Evolutionary conservation across 2,888 invertebrate species (phyloP).

Genomic region (Osedax fenrisi): DNA sequence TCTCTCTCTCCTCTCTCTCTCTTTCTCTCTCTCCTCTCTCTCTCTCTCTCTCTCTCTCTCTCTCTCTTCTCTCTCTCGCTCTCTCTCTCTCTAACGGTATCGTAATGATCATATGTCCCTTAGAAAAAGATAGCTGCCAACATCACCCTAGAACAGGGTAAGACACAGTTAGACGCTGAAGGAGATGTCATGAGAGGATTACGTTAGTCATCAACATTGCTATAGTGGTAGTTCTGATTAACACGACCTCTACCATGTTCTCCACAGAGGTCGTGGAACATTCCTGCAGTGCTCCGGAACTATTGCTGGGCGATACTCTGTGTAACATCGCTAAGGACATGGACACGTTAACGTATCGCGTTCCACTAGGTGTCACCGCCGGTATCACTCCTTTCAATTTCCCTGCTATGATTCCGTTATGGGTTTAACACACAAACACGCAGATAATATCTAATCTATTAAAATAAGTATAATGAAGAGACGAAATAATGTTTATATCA

Average conservation of each 20-base stretch:
- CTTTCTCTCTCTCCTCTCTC: neutral
- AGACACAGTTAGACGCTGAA: conserved; percentile 88
- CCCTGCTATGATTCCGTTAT: conserved; percentile 97
- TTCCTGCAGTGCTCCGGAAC: conserved; percentile 78
- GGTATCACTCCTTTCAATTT: conserved; percentile 98
- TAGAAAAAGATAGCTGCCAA: conserved; percentile 72
- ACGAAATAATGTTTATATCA: too few species aligned
- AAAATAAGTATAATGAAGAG: too few species aligned
- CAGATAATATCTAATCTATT: too few species aligned
- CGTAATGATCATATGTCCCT: too few species aligned
- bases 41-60: too few species aligned
- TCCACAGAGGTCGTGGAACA: conserved; percentile 79
- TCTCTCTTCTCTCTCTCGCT: too few species aligned
- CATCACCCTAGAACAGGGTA: conserved; percentile 90
- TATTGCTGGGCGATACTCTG: conserved; percentile 83
- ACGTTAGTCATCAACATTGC: too few species aligned
- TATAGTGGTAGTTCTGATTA: too few species aligned
- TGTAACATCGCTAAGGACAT: conserved; percentile 76
- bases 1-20: neutral
- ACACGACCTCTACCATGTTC: too few species aligned
- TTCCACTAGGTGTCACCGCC: conserved; percentile 82
- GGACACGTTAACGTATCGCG: conserved; percentile 82
- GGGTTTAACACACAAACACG: too few species aligned
- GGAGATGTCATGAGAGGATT: conserved; percentile 93
- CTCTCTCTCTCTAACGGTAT: too few species aligned